These are phyloP conservation scores for Pardosa pseudoannulata DNA, from an alignment of 2,888 invertebrate species.

Conservation along the genomic window DNA sequence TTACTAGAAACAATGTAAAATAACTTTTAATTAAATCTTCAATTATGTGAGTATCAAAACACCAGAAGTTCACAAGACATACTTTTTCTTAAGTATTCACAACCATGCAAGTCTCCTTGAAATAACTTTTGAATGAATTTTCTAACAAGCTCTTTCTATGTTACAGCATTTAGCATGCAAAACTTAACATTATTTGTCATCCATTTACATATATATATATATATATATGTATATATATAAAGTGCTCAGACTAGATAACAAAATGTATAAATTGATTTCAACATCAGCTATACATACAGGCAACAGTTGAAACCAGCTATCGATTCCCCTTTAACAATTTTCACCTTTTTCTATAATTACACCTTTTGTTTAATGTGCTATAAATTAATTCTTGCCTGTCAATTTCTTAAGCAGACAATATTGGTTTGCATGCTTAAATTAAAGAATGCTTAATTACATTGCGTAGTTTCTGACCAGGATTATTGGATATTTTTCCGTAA, in stretches of 20 bases:
- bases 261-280: constrained; percentile 11
- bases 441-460: no score
- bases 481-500: no score
- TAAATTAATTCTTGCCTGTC: no score
- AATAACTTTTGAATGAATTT: not conserved
- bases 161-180: constrained; percentile 42
- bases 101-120: constrained; percentile 29
- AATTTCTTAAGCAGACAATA: no score
- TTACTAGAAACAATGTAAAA: no score
- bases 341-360: no score
- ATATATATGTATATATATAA: no score
- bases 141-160: constrained; percentile 60
- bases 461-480: no score
- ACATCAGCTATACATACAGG: constrained; percentile 43
- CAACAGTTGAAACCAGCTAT: constrained; percentile 9
- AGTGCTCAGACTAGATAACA: constrained; percentile 17
- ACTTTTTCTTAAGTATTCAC: constrained; percentile 21
- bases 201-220: not conserved
- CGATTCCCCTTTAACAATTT: not conserved
- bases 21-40: not conserved
- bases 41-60: constrained; percentile 22
- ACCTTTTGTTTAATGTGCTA: no score
- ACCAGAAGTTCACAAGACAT: constrained; percentile 31
- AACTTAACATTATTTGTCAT: not conserved
- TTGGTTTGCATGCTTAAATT: no score